These are phyloP conservation scores for Thecocarcelia acutangulata DNA, from an alignment of 2,888 invertebrate species.

Conservation along the genomic window DNA sequence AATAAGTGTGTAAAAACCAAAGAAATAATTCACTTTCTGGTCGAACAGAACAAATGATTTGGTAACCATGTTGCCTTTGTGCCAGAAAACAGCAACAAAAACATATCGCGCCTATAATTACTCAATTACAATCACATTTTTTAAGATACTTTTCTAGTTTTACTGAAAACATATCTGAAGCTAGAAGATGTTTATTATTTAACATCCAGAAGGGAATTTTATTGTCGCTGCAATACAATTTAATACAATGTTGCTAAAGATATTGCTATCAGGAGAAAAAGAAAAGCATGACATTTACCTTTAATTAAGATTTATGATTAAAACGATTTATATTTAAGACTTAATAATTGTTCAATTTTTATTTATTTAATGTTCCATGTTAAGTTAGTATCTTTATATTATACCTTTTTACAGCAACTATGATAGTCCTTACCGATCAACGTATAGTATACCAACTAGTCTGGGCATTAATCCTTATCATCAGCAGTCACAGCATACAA, in stretches of 20 bases:
- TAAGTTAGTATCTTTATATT: constrained; percentile 1
- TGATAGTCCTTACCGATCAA: constrained; percentile 83
- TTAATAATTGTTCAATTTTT: constrained; percentile 73
- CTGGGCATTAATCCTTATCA: constrained; percentile 80
- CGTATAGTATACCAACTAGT: constrained; percentile 82
- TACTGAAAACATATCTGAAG: constrained; percentile 31
- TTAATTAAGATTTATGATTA: constrained; percentile 68
- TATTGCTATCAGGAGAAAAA: neutral
- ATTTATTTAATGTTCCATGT: constrained; percentile 19
- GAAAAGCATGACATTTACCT: constrained; percentile 16
- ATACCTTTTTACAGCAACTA: constrained; percentile 76
- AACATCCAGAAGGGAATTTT: constrained; percentile 23
- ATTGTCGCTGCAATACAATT: neutral
- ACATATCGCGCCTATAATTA: constrained; percentile 64
- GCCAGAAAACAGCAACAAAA: constrained; percentile 25
- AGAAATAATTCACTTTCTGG: constrained; percentile 56
- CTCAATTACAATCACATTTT: constrained; percentile 67
- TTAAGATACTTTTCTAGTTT: constrained; percentile 24
- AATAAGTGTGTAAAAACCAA: constrained; percentile 45
- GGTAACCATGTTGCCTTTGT: constrained; percentile 8
- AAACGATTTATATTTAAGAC: constrained; percentile 78
- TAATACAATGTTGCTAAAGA: constrained; percentile 8
- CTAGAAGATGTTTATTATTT: constrained; percentile 26
- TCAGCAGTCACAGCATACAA: constrained; percentile 72
- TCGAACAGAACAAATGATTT: constrained; percentile 30